Conservation (phyloP, 2,888 invertebrate genomes). For the Nemoura dubitans region DNA sequence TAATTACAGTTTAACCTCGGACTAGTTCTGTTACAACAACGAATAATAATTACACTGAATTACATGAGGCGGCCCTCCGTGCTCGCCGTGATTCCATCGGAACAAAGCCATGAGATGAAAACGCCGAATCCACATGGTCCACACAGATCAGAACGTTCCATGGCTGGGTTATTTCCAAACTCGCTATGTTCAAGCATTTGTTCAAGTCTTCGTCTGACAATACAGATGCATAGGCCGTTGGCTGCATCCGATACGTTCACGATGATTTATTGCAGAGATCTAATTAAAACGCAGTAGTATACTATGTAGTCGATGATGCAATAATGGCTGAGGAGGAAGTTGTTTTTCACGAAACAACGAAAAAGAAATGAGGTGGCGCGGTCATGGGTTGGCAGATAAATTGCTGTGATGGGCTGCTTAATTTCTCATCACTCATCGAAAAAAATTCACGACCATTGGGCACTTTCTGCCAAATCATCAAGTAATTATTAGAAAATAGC, state of each 20-base stretch:
- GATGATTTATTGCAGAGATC: not conserved
- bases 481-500: not conserved
- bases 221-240: not conserved
- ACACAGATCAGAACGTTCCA: not conserved
- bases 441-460: not conserved
- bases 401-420: not conserved
- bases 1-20: not conserved
- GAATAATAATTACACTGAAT: not conserved
- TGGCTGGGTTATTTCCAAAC: not conserved
- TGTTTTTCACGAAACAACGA: not conserved
- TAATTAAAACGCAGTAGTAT: not conserved
- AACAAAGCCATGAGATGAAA: not conserved
- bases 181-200: not conserved
- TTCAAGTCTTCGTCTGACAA: not conserved
- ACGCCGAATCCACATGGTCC: not conserved
- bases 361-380: not conserved
- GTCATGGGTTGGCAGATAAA: not conserved
- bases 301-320: not conserved
- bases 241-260: not conserved
- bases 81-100: not conserved
- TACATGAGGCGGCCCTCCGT: not conserved
- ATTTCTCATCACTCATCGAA: not conserved
- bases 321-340: not conserved
- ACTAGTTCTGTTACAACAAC: not conserved
- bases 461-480: constrained; percentile 7